Conservation (phyloP, 2,888 invertebrate species). For the Timandra comae region DNA sequence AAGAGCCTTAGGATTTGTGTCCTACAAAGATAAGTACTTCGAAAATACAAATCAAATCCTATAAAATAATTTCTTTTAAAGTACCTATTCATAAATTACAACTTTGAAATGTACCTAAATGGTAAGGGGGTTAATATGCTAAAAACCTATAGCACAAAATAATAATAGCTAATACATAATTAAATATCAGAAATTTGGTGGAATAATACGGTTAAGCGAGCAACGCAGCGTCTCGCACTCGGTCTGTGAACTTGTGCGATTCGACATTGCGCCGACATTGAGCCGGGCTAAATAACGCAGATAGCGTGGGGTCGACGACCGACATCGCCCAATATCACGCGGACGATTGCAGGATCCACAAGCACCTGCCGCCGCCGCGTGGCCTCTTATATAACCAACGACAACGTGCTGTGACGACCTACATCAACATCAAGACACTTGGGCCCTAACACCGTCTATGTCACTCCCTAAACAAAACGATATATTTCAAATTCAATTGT, state of each 20-base stretch:
- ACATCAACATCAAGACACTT: conserved; percentile 36
- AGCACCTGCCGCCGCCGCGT: conserved; percentile 56
- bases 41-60: no score
- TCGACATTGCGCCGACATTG: conserved; percentile 74
- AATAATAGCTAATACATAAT: not conserved
- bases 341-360: conserved; percentile 51
- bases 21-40: no score
- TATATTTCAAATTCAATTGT: not conserved
- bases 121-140: no score
- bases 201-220: conserved; percentile 52
- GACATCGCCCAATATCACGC: conserved; percentile 71
- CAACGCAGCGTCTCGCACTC: conserved; percentile 48
- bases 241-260: conserved; percentile 68
- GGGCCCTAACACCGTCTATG: no score
- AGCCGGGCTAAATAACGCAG: conserved; percentile 71
- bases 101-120: no score
- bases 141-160: no score
- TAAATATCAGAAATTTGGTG: conserved; percentile 46
- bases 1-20: no score
- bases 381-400: conserved; percentile 41
- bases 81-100: no score
- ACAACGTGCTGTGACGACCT: conserved; percentile 37
- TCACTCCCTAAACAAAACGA: conserved; percentile 6
- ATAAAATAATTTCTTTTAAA: no score
- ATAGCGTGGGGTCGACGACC: conserved; percentile 71